Evolutionary conservation across 2,888 invertebrate genomes (phyloP).

Genomic region (Apoda limacodes): DNA sequence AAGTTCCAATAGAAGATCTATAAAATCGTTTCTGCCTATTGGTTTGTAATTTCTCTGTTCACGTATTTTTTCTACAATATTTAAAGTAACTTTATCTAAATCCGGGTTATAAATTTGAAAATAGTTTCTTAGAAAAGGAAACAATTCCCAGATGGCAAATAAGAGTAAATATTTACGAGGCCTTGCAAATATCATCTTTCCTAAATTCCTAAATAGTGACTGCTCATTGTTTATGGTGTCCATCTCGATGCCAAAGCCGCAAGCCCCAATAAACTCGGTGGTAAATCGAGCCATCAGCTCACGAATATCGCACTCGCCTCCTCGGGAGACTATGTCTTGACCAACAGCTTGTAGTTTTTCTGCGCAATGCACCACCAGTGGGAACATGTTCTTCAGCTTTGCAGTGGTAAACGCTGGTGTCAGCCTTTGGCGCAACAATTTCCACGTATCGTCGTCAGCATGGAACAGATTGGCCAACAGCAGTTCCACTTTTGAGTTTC

Average conservation of each 20-base stretch:
- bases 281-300: slow-evolving; percentile 50
- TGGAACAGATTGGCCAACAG: slow-evolving; percentile 39
- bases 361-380: slow-evolving; percentile 38
- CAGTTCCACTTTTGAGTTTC: slow-evolving; percentile 31
- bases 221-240: slow-evolving; percentile 37
- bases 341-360: slow-evolving; percentile 30
- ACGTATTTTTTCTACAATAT: slow-evolving; percentile 26
- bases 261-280: slow-evolving; percentile 46
- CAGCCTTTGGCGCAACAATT: slow-evolving; percentile 39
- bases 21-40: slow-evolving; percentile 33
- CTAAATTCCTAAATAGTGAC: slow-evolving; percentile 37
- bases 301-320: slow-evolving; percentile 31
- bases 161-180: slow-evolving; percentile 23
- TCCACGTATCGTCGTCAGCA: slow-evolving; percentile 41
- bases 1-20: slow-evolving; percentile 34
- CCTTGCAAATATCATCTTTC: slow-evolving; percentile 29
- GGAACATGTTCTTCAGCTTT: slow-evolving; percentile 44
- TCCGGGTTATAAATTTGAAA: slow-evolving; percentile 16
- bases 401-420: slow-evolving; percentile 41
- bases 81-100: slow-evolving; percentile 31
- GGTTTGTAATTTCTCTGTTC: slow-evolving; percentile 31
- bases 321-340: slow-evolving; percentile 21
- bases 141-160: slow-evolving; percentile 28
- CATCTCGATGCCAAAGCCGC: slow-evolving; percentile 41
- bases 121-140: slow-evolving; percentile 22